Conservation (phyloP, 2,113 vertebrate genomes). For the Litocranius walleri region DNA sequence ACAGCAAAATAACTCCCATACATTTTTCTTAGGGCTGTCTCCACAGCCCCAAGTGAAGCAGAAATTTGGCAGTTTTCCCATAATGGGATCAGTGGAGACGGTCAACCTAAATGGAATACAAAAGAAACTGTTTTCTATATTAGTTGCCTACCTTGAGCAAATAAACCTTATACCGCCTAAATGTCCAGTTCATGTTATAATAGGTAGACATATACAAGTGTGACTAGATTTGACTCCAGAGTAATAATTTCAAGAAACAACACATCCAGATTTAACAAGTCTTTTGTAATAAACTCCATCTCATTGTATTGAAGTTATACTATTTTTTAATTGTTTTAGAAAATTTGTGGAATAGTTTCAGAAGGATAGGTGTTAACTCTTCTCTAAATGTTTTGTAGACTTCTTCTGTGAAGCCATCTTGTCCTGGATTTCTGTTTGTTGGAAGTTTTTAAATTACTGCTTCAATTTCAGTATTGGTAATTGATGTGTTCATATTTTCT, state of each 20-base stretch:
- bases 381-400: background rate
- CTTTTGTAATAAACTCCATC: background rate
- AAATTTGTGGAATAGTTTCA: background rate
- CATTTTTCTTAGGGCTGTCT: slow-evolving; percentile 64
- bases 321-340: slow-evolving; percentile 40
- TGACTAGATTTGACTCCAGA: slow-evolving; percentile 36
- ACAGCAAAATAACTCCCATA: slow-evolving; percentile 69
- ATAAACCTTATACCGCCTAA: slow-evolving; percentile 26
- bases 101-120: slow-evolving; percentile 24
- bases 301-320: background rate
- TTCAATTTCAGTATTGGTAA: background rate
- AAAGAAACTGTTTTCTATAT: slow-evolving; percentile 48
- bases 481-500: background rate
- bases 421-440: background rate
- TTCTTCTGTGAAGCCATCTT: background rate
- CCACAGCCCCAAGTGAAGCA: background rate
- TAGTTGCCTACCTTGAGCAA: slow-evolving; percentile 46
- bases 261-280: slow-evolving; percentile 43
- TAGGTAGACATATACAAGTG: slow-evolving; percentile 14
- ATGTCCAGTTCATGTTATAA: slow-evolving; percentile 5
- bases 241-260: slow-evolving; percentile 70
- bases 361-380: background rate
- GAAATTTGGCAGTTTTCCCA: slow-evolving; percentile 48
- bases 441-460: background rate
- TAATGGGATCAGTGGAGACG: slow-evolving; percentile 16